phyloP scores from a whole-genome alignment of 2,113 vertebrate genomes.

The Lepidothrix coronata region DNA sequence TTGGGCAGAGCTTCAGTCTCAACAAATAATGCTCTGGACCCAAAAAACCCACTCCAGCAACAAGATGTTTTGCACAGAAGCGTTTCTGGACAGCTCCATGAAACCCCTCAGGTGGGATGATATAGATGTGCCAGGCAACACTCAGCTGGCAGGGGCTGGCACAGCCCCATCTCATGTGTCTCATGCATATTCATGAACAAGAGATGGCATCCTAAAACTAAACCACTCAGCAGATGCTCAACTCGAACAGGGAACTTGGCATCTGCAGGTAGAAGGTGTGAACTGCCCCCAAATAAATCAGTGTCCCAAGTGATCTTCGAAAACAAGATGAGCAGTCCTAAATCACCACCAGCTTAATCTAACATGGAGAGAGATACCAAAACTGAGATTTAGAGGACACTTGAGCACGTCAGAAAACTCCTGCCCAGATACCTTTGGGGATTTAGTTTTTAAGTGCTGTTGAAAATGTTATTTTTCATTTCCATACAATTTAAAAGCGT shows the following conservation, averaged over 20 bases:
- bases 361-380: not conserved
- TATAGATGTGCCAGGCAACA: not conserved
- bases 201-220: not conserved
- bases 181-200: not conserved
- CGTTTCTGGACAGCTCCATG: not conserved
- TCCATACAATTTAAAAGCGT: not conserved
- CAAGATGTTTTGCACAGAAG: not conserved
- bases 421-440: accelerated
- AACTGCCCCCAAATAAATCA: not conserved
- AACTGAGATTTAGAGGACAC: not conserved
- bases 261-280: not conserved
- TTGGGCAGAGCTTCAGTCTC: not conserved
- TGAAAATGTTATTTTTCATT: not conserved
- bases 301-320: not conserved
- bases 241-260: not conserved
- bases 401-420: not conserved
- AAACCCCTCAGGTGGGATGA: not conserved
- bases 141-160: not conserved
- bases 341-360: not conserved
- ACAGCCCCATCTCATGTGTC: not conserved
- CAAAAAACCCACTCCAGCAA: not conserved
- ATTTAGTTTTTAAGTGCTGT: not conserved
- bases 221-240: not conserved
- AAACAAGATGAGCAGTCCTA: not conserved
- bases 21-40: accelerated